Percentiles rank a stretch among this genome's conserved stretches.
Conservation (phyloP, 2,888 invertebrate genomes). For the Leucophenga montana region DNA sequence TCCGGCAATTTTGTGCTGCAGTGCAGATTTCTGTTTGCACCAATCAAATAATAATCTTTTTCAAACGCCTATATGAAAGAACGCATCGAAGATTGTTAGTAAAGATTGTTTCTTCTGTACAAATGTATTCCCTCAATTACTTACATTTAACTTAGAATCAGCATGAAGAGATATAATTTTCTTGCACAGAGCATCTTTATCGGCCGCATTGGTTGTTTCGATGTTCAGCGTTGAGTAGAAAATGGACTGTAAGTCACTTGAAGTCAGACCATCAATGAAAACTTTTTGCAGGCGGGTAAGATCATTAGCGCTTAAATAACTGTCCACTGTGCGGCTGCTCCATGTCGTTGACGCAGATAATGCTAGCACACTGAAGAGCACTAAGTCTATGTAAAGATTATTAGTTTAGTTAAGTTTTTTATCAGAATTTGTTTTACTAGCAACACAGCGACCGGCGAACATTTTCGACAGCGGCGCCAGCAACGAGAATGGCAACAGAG, state of each 20-base stretch:
- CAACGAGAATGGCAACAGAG: constrained; percentile 45
- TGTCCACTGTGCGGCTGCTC: constrained; percentile 66
- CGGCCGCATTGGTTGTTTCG: constrained; percentile 78
- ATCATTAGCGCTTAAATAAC: constrained; percentile 67
- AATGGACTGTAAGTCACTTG: constrained; percentile 78
- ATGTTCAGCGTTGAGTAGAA: constrained; percentile 85
- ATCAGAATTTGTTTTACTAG: constrained; percentile 6
- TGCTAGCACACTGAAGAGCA: constrained; percentile 48
- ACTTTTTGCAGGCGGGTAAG: constrained; percentile 70
- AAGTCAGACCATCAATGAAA: constrained; percentile 73
- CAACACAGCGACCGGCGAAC: constrained; percentile 12
- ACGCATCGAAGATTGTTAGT: background rate
- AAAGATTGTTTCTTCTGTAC: background rate
- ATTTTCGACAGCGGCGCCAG: background rate
- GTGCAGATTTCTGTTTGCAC: constrained; percentile 77
- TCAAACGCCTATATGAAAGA: constrained; percentile 72
- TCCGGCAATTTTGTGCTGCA: constrained; percentile 75
- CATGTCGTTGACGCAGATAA: constrained; percentile 42
- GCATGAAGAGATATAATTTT: constrained; percentile 57
- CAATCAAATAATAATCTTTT: constrained; percentile 80
- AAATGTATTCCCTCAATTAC: constrained; percentile 41
- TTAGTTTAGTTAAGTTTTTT: background rate
- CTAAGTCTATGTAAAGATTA: constrained; percentile 41
- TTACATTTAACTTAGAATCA: constrained; percentile 75
- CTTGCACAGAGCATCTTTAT: constrained; percentile 75